Evolutionary conservation across 2,797 vertebrate species (phyloP).

Genomic region (Sebastes nivosus): DNA sequence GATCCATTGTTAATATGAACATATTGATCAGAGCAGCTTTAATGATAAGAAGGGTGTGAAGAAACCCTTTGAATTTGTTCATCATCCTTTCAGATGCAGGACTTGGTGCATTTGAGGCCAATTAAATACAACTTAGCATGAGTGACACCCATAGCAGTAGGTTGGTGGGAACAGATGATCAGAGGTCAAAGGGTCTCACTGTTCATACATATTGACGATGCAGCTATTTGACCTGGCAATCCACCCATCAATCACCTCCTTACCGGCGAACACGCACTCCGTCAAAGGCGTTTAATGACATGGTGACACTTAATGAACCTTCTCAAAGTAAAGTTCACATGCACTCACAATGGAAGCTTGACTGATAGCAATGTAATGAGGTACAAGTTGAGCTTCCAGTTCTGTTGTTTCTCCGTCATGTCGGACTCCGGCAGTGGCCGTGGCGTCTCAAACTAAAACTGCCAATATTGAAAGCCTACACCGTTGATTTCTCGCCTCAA

Average conservation of each 20-base stretch:
- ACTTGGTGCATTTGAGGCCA: not conserved
- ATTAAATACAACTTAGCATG: slow-evolving; percentile 23
- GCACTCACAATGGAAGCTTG: slow-evolving; percentile 6
- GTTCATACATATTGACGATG: slow-evolving; percentile 58
- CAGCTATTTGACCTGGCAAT: slow-evolving; percentile 55
- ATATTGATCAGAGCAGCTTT: not conserved
- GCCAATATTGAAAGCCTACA: too few species aligned
- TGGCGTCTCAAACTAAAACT: too few species aligned
- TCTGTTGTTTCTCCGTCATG: too few species aligned
- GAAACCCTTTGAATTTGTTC: not conserved
- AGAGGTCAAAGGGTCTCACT: slow-evolving; percentile 45
- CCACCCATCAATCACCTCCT: slow-evolving; percentile 57
- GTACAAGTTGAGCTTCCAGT: not conserved
- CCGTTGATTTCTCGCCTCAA: too few species aligned
- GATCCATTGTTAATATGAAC: not conserved
- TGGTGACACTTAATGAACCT: slow-evolving; percentile 7
- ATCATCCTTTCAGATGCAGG: not conserved
- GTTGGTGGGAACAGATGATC: slow-evolving; percentile 68
- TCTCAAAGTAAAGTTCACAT: slow-evolving; percentile 8
- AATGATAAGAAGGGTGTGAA: not conserved
- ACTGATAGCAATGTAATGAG: slow-evolving; percentile 3
- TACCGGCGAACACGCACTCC: not conserved
- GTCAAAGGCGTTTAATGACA: slow-evolving; percentile 1
- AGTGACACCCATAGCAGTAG: slow-evolving; percentile 54
- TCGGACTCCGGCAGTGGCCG: too few species aligned